Percentiles rank a stretch among this genome's conserved stretches.
phyloP scores from a whole-genome alignment of 2,888 invertebrate genomes.

The Mimas tiliae region DNA sequence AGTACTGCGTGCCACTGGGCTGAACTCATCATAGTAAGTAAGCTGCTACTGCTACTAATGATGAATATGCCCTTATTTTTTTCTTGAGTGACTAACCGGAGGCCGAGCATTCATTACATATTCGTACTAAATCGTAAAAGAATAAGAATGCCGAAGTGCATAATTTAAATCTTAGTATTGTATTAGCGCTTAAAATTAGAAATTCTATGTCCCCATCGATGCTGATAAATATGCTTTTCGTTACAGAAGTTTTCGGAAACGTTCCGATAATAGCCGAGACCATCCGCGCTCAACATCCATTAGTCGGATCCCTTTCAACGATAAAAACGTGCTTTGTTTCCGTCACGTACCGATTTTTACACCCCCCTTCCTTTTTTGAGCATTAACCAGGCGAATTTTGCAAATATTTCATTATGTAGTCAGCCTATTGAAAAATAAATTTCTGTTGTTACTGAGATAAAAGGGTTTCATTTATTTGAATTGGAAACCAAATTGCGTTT shows the following conservation, averaged over 20 bases:
- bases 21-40: no score
- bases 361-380: slow-evolving; percentile 64
- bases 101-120: no score
- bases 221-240: slow-evolving; percentile 35
- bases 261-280: slow-evolving; percentile 52
- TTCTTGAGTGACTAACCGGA: no score
- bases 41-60: no score
- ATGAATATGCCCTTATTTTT: no score
- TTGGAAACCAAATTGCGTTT: slow-evolving; percentile 62
- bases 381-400: slow-evolving; percentile 65
- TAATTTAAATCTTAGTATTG: not conserved
- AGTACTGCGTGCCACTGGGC: no score
- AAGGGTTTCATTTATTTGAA: slow-evolving; percentile 67
- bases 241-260: slow-evolving; percentile 44
- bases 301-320: slow-evolving; percentile 70
- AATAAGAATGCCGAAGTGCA: no score
- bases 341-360: slow-evolving; percentile 78
- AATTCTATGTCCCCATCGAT: slow-evolving; percentile 33
- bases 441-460: slow-evolving; percentile 63
- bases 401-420: slow-evolving; percentile 72
- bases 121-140: no score
- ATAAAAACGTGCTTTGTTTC: slow-evolving; percentile 78
- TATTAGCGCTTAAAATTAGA: slow-evolving; percentile 4
- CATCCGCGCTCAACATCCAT: slow-evolving; percentile 62
- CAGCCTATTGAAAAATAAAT: slow-evolving; percentile 64